Percentiles rank a stretch among this genome's conserved stretches.
phyloP scores from a whole-genome alignment of 2,797 vertebrate genomes.

The Sylvilagus floridanus region DNA sequence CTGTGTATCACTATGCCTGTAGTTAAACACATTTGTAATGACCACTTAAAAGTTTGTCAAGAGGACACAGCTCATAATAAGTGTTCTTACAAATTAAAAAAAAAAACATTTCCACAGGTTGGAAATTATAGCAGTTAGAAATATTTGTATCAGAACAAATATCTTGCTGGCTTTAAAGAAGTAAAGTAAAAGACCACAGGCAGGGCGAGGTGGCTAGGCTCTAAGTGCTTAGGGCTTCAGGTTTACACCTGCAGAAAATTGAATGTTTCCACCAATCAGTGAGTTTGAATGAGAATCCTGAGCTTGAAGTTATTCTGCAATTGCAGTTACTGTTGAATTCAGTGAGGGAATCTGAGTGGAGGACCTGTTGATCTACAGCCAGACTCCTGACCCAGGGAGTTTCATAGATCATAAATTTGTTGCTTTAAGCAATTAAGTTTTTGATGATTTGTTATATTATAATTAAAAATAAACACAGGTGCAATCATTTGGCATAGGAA shows the following conservation, averaged over 20 bases:
- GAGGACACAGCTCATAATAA: too few species aligned
- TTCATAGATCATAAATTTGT: not conserved
- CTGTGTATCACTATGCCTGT: not conserved
- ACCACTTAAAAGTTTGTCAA: not conserved
- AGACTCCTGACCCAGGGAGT: not conserved
- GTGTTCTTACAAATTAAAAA: not conserved
- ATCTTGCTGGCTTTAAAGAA: not conserved
- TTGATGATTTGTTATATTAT: not conserved
- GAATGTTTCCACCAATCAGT: not conserved
- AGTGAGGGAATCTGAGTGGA: not conserved
- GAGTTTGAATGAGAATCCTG: not conserved
- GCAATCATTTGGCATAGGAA: not conserved
- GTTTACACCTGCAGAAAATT: not conserved
- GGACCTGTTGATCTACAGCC: too few species aligned
- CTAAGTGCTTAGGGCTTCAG: not conserved
- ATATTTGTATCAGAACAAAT: not conserved
- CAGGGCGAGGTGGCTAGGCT: not conserved
- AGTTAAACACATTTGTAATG: not conserved
- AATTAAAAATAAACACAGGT: not conserved
- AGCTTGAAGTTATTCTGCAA: not conserved
- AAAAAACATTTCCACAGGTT: not conserved
- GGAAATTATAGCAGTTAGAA: not conserved
- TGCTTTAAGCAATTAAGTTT: not conserved
- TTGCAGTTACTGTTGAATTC: not conserved
- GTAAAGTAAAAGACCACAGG: not conserved